Percentiles rank a stretch among this genome's conserved stretches.
Conservation (phyloP, 2,888 invertebrate genomes). For the Petrophora chlorosata region DNA sequence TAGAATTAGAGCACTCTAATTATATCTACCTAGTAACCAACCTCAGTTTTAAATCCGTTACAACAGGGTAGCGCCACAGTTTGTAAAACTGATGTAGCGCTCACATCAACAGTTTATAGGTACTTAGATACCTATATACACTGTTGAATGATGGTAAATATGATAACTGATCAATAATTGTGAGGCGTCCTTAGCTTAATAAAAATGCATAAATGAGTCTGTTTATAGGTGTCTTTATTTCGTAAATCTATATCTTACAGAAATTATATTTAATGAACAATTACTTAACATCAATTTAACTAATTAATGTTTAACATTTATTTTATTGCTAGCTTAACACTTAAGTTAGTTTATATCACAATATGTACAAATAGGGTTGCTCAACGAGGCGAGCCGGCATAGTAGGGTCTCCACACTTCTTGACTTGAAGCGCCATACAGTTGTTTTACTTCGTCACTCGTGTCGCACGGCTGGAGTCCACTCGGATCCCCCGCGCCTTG, state of each 20-base stretch:
- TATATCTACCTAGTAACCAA: no score
- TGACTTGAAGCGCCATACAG: slow-evolving; percentile 66
- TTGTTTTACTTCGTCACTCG: slow-evolving; percentile 81
- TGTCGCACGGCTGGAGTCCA: slow-evolving; percentile 80
- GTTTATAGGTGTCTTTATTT: slow-evolving; percentile 38
- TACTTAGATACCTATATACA: no score
- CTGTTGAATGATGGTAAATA: no score
- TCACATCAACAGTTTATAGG: no score
- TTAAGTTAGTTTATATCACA: slow-evolving; percentile 66
- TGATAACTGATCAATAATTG: no score
- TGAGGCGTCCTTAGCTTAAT: no score
- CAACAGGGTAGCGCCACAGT: no score
- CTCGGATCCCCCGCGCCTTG: slow-evolving; percentile 75
- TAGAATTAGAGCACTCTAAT: no score
- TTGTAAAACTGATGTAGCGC: no score
- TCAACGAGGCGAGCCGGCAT: slow-evolving; percentile 71
- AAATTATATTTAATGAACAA: slow-evolving; percentile 58
- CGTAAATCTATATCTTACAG: slow-evolving; percentile 44
- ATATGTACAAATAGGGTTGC: slow-evolving; percentile 65
- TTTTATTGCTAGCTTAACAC: slow-evolving; percentile 41
- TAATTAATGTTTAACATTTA: slow-evolving; percentile 81
- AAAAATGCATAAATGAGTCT: no score
- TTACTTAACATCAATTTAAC: slow-evolving; percentile 66
- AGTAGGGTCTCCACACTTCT: slow-evolving; percentile 88
- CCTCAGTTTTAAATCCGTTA: no score